Base-by-base conservation (phyloP, 2,113 vertebrate genomes). In the Amphiprion ocellaris region DNA sequence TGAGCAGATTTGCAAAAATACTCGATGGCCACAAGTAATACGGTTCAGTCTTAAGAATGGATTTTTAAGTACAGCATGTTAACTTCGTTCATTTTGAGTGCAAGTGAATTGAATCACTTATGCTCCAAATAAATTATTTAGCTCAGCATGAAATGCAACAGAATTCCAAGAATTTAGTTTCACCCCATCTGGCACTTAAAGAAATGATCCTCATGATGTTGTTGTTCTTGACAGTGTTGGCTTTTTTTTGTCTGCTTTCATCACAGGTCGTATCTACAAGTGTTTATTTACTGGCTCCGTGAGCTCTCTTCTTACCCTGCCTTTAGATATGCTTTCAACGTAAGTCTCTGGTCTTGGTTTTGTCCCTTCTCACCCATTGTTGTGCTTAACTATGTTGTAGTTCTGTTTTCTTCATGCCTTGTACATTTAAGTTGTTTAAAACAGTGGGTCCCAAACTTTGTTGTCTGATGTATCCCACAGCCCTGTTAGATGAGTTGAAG, bases 261-360 rank as follows among this genome's bases (percentile, higher is more conserved):
- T 3, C 0, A 37, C 82, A 99, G 98, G 97, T 94, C 98, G 97
- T 44, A 98, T 99, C 93, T 99, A 99, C 95, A 99, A 98, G 95
- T 99, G 98, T 95, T 96, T 99, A 92, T 99, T 99, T 95, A 98
- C 97, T 81, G 98, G 98, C 95, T 99, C 98, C 67, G 97, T 99
- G 95, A 99, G 97, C 97, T 98, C 98, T 72, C 95, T 98, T 81
- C 95, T 99, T 94, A 99, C 97, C 19, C 95, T 99, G 93, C 98
- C 98, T 1, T 94, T 99, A 87, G 97, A 99, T 87, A 97, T 99
- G 96, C 94, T 99, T 77, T 99, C 98, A 82, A 98, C 97, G 98
- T 99, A 95, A 97, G 97, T 97, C 33, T 61, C 52, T 47, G 47
- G 9, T 75, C 54, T 55, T 62, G 19, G 9, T 86, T 46, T 66